Evolutionary conservation across 1,140 invertebrate genomes (phyloP).

Genomic region (Phymastichus coffea): DNA sequence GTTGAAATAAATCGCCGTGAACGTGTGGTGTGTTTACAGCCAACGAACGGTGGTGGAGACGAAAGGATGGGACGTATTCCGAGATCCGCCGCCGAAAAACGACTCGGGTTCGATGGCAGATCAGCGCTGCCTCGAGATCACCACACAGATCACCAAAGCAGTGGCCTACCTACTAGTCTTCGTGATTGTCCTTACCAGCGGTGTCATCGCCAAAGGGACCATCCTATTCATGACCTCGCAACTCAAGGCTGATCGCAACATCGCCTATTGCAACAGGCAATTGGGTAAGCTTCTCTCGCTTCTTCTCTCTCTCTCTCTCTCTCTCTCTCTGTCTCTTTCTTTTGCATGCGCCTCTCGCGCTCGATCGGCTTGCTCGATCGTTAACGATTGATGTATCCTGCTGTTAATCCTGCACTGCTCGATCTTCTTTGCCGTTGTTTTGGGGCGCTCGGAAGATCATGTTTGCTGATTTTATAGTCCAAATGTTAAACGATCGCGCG

Average conservation of each 20-base stretch:
- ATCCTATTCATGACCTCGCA: conserved; percentile 91
- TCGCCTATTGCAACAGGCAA: conserved; percentile 80
- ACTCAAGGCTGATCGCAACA: conserved; percentile 70
- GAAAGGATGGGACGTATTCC: conserved; percentile 95
- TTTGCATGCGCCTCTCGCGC: background rate
- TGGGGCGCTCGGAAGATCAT: no score
- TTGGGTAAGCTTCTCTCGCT: conserved; percentile 63
- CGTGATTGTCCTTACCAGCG: conserved; percentile 76
- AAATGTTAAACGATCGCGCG: no score
- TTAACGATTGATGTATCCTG: no score
- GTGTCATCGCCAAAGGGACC: conserved; percentile 82
- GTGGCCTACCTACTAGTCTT: conserved; percentile 83
- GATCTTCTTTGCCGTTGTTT: no score
- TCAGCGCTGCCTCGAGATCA: conserved; percentile 81
- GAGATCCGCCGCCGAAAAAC: conserved; percentile 82
- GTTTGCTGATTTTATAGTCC: no score
- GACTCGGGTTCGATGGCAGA: conserved; percentile 87
- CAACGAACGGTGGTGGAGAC: conserved; percentile 80
- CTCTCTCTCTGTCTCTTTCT: background rate
- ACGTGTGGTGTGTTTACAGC: conserved; percentile 56
- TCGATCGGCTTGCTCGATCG: no score
- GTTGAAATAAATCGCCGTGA: no score
- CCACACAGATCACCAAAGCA: conserved; percentile 83
- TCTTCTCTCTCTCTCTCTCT: background rate
- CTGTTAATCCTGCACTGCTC: no score